These are phyloP conservation scores for Hypsibius dujardini DNA, from an alignment of 1,140 invertebrate genomes.

Conservation along the genomic window DNA sequence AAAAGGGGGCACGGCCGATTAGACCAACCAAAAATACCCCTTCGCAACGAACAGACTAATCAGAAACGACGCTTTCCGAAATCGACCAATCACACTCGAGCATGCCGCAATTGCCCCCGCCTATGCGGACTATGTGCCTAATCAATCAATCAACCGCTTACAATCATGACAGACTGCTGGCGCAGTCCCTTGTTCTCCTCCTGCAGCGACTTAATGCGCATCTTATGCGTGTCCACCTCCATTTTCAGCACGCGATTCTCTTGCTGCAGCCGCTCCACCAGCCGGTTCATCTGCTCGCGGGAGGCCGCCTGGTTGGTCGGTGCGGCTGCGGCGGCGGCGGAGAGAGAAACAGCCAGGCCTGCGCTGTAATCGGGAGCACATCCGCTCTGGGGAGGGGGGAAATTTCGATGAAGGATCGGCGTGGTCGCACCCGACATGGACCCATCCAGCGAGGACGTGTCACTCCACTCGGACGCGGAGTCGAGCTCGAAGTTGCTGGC, in stretches of 20 bases:
- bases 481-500: not conserved
- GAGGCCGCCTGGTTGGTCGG: no score
- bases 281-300: conserved; percentile 65
- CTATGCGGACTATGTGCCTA: no score
- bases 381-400: not conserved
- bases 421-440: conserved; percentile 16
- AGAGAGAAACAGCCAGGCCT: conserved; percentile 27
- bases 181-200: conserved; percentile 82
- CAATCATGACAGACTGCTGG: conserved; percentile 89
- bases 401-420: conserved; percentile 1
- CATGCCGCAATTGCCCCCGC: no score
- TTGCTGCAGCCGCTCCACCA: conserved; percentile 85
- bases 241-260: conserved; percentile 91
- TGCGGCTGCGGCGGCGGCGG: not conserved
- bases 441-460: conserved; percentile 14
- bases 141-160: no score
- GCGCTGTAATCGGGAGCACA: conserved; percentile 26
- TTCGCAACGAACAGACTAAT: no score
- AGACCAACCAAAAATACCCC: no score
- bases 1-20: no score
- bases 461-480: not conserved
- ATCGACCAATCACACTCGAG: no score
- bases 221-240: conserved; percentile 84
- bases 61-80: no score
- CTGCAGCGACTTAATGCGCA: conserved; percentile 77